phyloP scores from a whole-genome alignment of 2,113 vertebrate genomes.

The Monopterus albus region DNA sequence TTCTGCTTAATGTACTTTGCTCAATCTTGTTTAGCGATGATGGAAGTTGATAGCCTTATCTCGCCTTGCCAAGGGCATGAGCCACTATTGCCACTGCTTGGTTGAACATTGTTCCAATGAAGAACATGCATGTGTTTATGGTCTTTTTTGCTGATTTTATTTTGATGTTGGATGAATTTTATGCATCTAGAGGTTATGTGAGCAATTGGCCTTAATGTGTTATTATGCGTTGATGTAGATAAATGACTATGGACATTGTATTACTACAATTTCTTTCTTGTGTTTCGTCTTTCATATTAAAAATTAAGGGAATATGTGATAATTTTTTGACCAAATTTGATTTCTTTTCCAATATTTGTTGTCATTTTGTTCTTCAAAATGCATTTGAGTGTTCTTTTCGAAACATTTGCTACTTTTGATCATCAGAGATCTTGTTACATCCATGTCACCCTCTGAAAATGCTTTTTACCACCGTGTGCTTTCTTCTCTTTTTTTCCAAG shows the following conservation, averaged over 20 bases:
- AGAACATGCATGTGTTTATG: constrained; percentile 38
- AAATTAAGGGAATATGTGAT: constrained; percentile 17
- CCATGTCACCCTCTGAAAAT: too few relatives aligned
- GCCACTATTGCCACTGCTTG: constrained; percentile 68
- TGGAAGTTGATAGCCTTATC: constrained; percentile 86
- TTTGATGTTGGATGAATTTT: constrained; percentile 55
- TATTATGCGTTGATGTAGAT: constrained; percentile 19
- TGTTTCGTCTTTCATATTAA: constrained; percentile 14
- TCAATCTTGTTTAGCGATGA: constrained; percentile 86
- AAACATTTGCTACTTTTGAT: constrained; percentile 27
- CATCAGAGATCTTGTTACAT: constrained; percentile 17
- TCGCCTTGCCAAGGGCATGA: constrained; percentile 82
- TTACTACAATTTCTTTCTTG: constrained; percentile 1
- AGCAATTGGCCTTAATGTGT: constrained; percentile 34
- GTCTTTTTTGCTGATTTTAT: constrained; percentile 28
- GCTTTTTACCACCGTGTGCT: too few relatives aligned
- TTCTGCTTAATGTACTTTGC: constrained; percentile 87
- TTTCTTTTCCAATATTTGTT: constrained; percentile 11
- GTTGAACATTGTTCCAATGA: constrained; percentile 75
- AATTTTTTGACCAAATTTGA: constrained; percentile 3
- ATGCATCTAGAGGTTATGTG: constrained; percentile 48
- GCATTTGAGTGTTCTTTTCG: constrained; percentile 3
- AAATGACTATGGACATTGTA: not conserved
- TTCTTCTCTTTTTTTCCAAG: too few relatives aligned
- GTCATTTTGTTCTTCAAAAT: constrained; percentile 25